A percentile compares a stretch with the other conserved stretches of the same genome.
Evolutionary conservation across 2,797 vertebrate genomes (phyloP).

Genomic region (Cossypha heuglini): DNA sequence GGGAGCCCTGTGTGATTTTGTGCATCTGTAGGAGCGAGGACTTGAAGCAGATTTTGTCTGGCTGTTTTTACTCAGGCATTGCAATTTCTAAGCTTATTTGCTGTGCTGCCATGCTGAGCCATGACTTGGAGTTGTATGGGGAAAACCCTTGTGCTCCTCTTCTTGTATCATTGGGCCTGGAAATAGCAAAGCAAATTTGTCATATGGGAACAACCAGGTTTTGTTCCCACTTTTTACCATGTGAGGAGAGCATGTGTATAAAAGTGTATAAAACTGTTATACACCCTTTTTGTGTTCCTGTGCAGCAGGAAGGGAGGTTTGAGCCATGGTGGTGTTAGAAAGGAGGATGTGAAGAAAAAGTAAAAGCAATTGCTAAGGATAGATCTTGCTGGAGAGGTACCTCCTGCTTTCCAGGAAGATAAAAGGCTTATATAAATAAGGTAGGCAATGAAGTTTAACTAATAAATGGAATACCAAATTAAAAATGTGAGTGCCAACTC

Average conservation of each 20-base stretch:
- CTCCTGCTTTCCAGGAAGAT: not conserved
- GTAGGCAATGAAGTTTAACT: not conserved
- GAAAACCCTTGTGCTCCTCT: not conserved
- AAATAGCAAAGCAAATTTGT: not conserved
- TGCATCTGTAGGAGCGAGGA: not conserved
- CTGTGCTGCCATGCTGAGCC: not conserved
- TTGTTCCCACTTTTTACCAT: not conserved
- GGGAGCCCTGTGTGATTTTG: not conserved
- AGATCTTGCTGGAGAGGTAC: not conserved
- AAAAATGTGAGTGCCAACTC: not conserved
- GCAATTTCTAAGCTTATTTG: not conserved
- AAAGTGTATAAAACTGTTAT: not conserved
- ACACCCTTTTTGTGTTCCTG: not conserved
- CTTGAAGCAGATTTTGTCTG: not conserved
- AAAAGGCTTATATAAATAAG: not conserved
- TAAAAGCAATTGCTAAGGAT: not conserved
- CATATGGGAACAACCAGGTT: not conserved
- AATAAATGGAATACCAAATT: not conserved
- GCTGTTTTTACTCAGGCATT: not conserved
- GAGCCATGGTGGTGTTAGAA: not conserved
- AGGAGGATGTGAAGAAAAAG: not conserved
- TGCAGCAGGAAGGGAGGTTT: not conserved
- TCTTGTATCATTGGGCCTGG: not conserved
- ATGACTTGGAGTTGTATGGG: not conserved
- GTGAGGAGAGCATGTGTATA: rapidly evolving